phyloP scores from a whole-genome alignment of 2,797 vertebrate genomes.

The Helicolenus hilgendorfi region DNA sequence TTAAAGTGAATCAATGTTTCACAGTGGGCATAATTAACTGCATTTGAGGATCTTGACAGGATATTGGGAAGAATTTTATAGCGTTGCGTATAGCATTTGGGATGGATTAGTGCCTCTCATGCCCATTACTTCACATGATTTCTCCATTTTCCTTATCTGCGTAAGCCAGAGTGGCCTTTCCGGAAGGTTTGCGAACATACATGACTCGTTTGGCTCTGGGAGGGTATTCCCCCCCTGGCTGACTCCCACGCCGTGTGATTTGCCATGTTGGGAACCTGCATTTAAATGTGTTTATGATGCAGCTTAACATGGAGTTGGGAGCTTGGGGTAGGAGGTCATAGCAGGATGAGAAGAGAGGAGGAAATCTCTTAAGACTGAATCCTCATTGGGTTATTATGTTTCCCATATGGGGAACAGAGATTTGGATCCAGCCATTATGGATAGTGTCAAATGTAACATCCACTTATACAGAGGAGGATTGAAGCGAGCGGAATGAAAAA shows the following conservation, averaged over 20 bases:
- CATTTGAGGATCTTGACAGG: conserved; percentile 74
- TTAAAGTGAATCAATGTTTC: conserved; percentile 77
- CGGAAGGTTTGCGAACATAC: conserved; percentile 43
- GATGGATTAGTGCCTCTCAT: conserved; percentile 67
- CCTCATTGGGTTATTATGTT: conserved; percentile 18
- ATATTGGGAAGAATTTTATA: conserved; percentile 58
- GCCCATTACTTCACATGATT: conserved; percentile 71
- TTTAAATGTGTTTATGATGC: conserved; percentile 60
- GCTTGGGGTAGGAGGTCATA: conserved; percentile 17
- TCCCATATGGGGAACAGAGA: conserved; percentile 10
- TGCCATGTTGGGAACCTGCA: conserved; percentile 25
- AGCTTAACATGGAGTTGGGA: conserved; percentile 22
- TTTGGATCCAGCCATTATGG: conserved; percentile 26
- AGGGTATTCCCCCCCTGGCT: conserved; percentile 51
- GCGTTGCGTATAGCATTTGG: conserved; percentile 49
- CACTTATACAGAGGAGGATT: background rate
- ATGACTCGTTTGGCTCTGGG: conserved; percentile 38
- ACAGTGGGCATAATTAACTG: conserved; percentile 75
- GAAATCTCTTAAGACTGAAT: conserved; percentile 41
- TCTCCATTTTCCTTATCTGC: conserved; percentile 73
- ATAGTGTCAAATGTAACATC: background rate
- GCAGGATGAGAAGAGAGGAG: background rate
- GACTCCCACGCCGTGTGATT: conserved; percentile 26
- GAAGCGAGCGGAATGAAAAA: background rate
- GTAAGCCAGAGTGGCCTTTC: conserved; percentile 54